These are phyloP conservation scores for Ameiurus melas DNA, from an alignment of 2,113 vertebrate genomes.

Conservation along the genomic window DNA sequence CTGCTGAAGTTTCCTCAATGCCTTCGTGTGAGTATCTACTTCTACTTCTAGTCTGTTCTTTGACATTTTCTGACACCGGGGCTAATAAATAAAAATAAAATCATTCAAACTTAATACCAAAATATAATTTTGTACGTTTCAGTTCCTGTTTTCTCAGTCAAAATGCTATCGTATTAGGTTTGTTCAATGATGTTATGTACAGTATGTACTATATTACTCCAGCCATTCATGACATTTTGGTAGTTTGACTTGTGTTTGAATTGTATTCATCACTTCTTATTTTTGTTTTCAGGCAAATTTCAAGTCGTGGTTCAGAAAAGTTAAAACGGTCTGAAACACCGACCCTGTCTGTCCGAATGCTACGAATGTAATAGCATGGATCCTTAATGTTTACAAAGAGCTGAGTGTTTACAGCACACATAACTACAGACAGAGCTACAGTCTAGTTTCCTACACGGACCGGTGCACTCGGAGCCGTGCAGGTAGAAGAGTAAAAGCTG, in stretches of 20 bases:
- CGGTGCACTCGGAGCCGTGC: background rate
- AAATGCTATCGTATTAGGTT: background rate
- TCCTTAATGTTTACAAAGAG: constrained; percentile 42
- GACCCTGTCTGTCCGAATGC: background rate
- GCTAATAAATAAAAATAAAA: background rate
- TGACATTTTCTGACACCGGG: background rate
- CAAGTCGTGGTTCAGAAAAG: constrained; percentile 79
- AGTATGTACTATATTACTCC: background rate
- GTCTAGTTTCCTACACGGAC: background rate
- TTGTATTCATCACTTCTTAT: background rate
- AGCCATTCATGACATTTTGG: background rate
- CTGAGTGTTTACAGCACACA: background rate
- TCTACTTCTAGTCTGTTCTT: background rate
- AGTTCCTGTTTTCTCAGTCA: background rate
- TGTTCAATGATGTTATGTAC: background rate
- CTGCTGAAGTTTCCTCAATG: constrained; percentile 79
- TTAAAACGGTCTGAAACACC: constrained; percentile 25
- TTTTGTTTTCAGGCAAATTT: constrained; percentile 77
- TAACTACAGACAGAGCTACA: background rate
- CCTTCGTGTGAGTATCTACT: constrained; percentile 79
- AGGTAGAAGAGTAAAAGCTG: background rate
- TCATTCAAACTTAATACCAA: background rate
- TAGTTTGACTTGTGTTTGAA: background rate
- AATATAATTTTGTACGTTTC: background rate
- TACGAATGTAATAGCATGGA: constrained; percentile 36